A percentile compares a stretch with the other conserved stretches of the same genome.
phyloP scores from a whole-genome alignment of 2,888 invertebrate species.

The Leptopterna dolabrata region DNA sequence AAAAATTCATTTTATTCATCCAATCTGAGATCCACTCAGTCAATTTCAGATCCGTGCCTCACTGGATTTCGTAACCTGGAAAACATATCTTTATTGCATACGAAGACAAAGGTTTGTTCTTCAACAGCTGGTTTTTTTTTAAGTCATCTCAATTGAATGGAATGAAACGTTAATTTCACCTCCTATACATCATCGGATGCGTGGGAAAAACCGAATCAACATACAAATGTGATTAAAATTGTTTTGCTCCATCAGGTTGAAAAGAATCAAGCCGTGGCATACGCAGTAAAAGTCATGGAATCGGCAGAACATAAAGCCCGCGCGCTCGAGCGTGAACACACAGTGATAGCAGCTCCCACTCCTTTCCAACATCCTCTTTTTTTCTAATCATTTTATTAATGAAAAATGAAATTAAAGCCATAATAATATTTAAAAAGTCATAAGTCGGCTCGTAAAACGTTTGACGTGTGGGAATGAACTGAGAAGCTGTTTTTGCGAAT shows the following conservation, averaged over 20 bases:
- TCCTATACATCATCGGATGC: background rate
- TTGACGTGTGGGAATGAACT: conserved; percentile 1
- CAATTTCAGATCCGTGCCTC: no score
- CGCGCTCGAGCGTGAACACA: background rate
- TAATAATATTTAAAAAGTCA: conserved; percentile 1
- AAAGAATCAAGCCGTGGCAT: background rate
- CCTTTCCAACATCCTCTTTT: background rate
- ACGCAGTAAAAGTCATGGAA: background rate
- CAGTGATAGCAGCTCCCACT: conserved; percentile 1
- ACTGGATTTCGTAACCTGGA: no score
- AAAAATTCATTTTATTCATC: no score
- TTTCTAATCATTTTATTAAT: background rate
- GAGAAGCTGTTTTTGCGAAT: no score
- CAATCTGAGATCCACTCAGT: no score
- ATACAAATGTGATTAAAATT: background rate
- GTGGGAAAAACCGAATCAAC: background rate
- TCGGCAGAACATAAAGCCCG: background rate
- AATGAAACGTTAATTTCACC: background rate
- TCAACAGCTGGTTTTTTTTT: no score
- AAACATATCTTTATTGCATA: no score
- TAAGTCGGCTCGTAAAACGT: background rate
- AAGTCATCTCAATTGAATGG: no score
- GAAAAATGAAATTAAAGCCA: background rate
- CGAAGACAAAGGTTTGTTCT: no score
- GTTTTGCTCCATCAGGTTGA: conserved; percentile 3